Percentiles rank a stretch among this genome's conserved stretches.
Conservation (phyloP, 2,888 invertebrate genomes). For the Ypsolopha scabrella region DNA sequence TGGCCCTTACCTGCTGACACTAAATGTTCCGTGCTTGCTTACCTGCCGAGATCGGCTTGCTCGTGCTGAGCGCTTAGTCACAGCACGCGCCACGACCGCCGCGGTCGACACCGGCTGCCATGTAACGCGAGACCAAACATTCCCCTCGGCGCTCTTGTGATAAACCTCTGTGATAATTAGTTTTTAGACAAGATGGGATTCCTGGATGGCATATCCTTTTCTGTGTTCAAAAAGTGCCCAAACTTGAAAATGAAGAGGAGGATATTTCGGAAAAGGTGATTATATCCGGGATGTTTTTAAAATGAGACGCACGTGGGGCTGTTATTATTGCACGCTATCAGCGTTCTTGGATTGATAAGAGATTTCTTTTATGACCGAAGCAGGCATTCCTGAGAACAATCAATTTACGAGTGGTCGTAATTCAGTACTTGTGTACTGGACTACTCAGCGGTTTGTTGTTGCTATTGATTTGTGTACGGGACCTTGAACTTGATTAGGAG, state of each 20-base stretch:
- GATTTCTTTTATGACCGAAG: too few species aligned
- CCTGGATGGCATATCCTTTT: slow-evolving; percentile 11
- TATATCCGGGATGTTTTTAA: neutral
- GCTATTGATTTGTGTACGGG: slow-evolving; percentile 10
- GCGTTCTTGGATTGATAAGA: neutral
- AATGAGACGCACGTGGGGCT: neutral
- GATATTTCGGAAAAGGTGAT: slow-evolving; percentile 8
- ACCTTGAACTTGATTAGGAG: slow-evolving; percentile 10
- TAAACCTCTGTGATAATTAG: slow-evolving; percentile 12
- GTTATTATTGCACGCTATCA: neutral
- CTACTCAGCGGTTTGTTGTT: slow-evolving; percentile 2
- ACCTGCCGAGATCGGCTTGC: slow-evolving; percentile 7
- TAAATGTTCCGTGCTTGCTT: slow-evolving; percentile 8
- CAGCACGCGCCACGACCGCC: slow-evolving; percentile 30
- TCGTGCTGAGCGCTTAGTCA: slow-evolving; percentile 46
- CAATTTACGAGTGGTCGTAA: too few species aligned
- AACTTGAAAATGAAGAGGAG: slow-evolving; percentile 8
- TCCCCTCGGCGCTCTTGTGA: slow-evolving; percentile 7
- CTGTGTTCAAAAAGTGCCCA: slow-evolving; percentile 13
- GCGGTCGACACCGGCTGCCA: slow-evolving; percentile 11
- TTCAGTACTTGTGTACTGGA: too few species aligned
- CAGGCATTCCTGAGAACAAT: too few species aligned
- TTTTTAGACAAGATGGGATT: slow-evolving; percentile 11
- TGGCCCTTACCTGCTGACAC: slow-evolving; percentile 12
- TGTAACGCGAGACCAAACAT: neutral